phyloP scores from a whole-genome alignment of 2,113 vertebrate genomes.

The Petrocephalus microphthalmus region DNA sequence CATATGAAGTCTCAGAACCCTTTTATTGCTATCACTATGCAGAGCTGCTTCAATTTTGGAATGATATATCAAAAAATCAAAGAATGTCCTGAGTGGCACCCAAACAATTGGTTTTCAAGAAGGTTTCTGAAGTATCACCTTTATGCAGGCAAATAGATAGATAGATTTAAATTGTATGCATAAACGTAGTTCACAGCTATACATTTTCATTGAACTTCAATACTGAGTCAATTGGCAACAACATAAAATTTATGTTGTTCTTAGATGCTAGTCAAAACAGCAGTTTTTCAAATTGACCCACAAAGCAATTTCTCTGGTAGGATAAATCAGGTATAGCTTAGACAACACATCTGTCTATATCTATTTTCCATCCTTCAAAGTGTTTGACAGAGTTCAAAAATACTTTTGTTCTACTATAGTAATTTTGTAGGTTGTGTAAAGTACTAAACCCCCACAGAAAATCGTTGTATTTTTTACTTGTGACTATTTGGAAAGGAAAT shows the following conservation, averaged over 20 bases:
- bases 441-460: neutral
- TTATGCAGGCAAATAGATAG: neutral
- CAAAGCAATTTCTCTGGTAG: constrained; percentile 38
- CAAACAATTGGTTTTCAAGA: neutral
- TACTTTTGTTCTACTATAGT: neutral
- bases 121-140: neutral
- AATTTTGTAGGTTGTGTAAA: neutral
- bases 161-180: neutral
- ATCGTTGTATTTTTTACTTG: neutral
- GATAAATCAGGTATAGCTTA: constrained; percentile 37
- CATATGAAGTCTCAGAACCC: neutral
- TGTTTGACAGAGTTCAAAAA: neutral
- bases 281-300: constrained; percentile 54
- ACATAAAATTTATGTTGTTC: constrained; percentile 42
- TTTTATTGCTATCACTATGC: neutral
- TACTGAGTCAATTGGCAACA: constrained; percentile 55
- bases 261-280: constrained; percentile 45
- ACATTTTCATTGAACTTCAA: constrained; percentile 53
- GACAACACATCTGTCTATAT: constrained; percentile 48
- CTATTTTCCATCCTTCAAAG: constrained; percentile 29
- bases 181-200: constrained; percentile 54
- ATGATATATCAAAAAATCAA: neutral
- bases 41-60: neutral
- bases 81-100: neutral
- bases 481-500: neutral